These are phyloP conservation scores for Meloidogyne chitwoodi DNA, from an alignment of 1,140 invertebrate genomes.

Conservation along the genomic window DNA sequence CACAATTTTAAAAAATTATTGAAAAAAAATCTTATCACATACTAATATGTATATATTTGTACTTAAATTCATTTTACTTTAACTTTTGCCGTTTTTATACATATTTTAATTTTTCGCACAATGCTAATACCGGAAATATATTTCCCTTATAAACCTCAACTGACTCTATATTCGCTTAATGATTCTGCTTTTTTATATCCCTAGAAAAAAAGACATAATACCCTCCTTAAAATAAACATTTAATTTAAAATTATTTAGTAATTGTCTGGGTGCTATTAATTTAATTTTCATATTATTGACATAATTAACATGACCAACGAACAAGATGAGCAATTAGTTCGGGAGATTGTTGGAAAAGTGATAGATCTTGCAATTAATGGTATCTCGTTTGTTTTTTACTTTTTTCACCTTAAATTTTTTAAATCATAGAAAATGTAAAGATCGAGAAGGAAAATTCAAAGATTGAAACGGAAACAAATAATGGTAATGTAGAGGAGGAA, in stretches of 20 bases:
- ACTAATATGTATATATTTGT: too few relatives aligned
- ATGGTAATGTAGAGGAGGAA: neutral
- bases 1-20: too few relatives aligned
- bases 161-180: too few relatives aligned
- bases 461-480: neutral
- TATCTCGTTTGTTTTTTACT: neutral
- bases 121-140: neutral
- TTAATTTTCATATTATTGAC: neutral
- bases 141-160: neutral
- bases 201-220: too few relatives aligned
- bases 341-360: slow-evolving; percentile 8
- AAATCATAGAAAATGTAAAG: neutral
- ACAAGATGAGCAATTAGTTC: slow-evolving; percentile 10
- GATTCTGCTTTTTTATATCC: too few relatives aligned
- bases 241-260: neutral
- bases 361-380: neutral
- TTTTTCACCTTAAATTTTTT: too few relatives aligned
- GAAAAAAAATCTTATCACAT: too few relatives aligned
- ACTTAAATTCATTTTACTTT: neutral
- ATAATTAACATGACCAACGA: neutral
- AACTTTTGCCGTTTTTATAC: neutral
- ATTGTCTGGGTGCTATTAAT: neutral
- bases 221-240: too few relatives aligned
- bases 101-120: neutral
- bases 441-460: neutral